Base-by-base conservation (phyloP, 2,888 invertebrate species). In the Gibbula magus region DNA sequence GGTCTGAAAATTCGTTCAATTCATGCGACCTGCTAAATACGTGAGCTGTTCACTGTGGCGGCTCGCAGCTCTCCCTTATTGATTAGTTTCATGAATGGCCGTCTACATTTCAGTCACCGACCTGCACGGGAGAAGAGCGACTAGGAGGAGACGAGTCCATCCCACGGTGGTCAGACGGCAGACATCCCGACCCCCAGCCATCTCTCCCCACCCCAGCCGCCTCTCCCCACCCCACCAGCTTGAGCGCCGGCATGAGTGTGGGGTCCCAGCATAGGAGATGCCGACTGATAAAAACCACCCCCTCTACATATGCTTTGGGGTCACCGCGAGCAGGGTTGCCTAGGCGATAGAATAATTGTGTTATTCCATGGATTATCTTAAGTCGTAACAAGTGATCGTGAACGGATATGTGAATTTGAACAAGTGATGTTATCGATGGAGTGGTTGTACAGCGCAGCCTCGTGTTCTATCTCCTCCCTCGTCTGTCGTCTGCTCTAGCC, bases 31-130 rank as follows among this genome's bases (percentile, higher is more conserved):
- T 74, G 51, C 74, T 25, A 25, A 74, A 25, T 45, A 25, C 39
- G 25, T 20, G 18, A 74, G 74, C 51, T 39, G 45, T 8, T 74
- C 25, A 25, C 16, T 18, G 22, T 45, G 39, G 22, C 25, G 10
- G 18, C 5, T 51, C 25, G 39, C 20, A 25, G 51, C 25, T 16
- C 51, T n/a, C 25, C 51, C 74, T 20, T 74, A 74, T 51, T 51
- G 51, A 51, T 51, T 45, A 51, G 18, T 45, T n/a, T 74, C 25
- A 74, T 74, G 74, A 74, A 74, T 74, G 74, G 51, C 74, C 51
- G 39, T 45, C 45, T 51, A 25, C 51, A 51, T 74, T 74, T 74
- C 74, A 74, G 74, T 25, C 45, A n/a, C 22, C 51, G 74, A 74
- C 74, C 74, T 74, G 74, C 35, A 25, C 20, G 51, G 74, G 51